Evolutionary conservation across 1,140 invertebrate species (phyloP).

Genomic region (Drosophila chauvacae): DNA sequence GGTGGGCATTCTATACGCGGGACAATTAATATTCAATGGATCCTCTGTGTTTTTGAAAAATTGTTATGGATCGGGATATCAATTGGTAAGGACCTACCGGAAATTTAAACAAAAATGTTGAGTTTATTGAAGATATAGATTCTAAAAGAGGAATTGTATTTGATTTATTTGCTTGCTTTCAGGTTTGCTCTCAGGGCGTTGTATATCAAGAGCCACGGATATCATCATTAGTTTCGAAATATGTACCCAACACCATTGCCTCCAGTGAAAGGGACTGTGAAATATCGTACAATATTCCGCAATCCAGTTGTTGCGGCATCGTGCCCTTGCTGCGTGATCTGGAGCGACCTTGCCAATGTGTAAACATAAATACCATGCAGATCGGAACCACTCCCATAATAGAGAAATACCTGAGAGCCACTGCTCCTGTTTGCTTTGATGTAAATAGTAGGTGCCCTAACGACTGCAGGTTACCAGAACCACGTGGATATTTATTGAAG

Average conservation of each 20-base stretch:
- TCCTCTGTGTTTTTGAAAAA: slow-evolving; percentile 14
- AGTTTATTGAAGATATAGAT: background rate
- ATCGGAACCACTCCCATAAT: slow-evolving; percentile 22
- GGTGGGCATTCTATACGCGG: slow-evolving; percentile 21
- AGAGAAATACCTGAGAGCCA: slow-evolving; percentile 23
- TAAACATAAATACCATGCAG: slow-evolving; percentile 9
- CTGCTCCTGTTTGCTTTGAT: background rate
- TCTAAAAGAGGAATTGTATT: background rate
- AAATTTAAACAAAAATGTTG: background rate
- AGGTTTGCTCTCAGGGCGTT: slow-evolving; percentile 21
- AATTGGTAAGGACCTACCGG: slow-evolving; percentile 1
- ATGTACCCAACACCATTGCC: slow-evolving; percentile 11
- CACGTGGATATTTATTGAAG: background rate
- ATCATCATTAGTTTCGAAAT: slow-evolving; percentile 2
- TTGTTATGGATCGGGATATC: slow-evolving; percentile 19
- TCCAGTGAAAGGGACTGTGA: slow-evolving; percentile 9
- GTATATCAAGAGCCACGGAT: slow-evolving; percentile 5
- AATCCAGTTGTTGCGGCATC: background rate
- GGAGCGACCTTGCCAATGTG: background rate
- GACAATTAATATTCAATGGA: slow-evolving; percentile 13
- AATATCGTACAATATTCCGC: slow-evolving; percentile 14
- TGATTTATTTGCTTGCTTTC: background rate
- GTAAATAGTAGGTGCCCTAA: no score
- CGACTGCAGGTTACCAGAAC: background rate
- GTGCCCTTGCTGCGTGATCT: slow-evolving; percentile 7